Evolutionary conservation across 2,113 vertebrate species (phyloP).

Genomic region (Ceuthmochares aereus): DNA sequence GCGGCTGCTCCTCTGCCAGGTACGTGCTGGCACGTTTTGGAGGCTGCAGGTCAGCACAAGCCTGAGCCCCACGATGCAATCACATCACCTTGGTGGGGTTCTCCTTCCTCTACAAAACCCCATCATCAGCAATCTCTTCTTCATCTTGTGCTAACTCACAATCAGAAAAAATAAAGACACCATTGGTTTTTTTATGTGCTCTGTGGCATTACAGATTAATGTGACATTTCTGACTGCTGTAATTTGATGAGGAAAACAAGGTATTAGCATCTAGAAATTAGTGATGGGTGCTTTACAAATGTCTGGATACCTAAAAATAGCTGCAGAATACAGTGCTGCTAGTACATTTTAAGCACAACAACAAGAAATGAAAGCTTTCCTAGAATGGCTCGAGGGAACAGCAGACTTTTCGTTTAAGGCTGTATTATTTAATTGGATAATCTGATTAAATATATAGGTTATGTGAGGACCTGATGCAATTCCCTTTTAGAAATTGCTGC

Average conservation of each 20-base stretch:
- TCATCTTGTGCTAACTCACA: background rate
- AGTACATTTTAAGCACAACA: background rate
- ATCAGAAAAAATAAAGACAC: background rate
- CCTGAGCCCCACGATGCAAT: fast-evolving
- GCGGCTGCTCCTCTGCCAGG: background rate
- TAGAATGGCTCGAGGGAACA: background rate
- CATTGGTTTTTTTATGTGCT: fast-evolving
- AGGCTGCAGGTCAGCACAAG: background rate
- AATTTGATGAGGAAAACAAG: background rate
- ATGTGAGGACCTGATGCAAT: background rate
- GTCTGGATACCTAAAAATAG: constrained; percentile 13
- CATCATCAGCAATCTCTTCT: fast-evolving
- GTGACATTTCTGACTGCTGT: background rate
- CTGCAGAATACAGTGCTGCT: background rate
- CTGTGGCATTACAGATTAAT: background rate
- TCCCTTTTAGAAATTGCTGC: background rate
- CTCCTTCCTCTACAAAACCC: background rate
- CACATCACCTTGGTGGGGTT: background rate
- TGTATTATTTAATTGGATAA: constrained; percentile 35
- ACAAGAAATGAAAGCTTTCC: background rate
- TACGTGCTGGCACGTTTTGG: fast-evolving
- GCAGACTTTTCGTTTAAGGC: constrained; percentile 16
- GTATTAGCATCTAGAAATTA: background rate
- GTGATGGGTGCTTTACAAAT: background rate
- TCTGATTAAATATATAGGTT: constrained; percentile 42